These are phyloP conservation scores for Laticauda colubrina DNA, from an alignment of 2,113 vertebrate genomes.

Conservation along the genomic window DNA sequence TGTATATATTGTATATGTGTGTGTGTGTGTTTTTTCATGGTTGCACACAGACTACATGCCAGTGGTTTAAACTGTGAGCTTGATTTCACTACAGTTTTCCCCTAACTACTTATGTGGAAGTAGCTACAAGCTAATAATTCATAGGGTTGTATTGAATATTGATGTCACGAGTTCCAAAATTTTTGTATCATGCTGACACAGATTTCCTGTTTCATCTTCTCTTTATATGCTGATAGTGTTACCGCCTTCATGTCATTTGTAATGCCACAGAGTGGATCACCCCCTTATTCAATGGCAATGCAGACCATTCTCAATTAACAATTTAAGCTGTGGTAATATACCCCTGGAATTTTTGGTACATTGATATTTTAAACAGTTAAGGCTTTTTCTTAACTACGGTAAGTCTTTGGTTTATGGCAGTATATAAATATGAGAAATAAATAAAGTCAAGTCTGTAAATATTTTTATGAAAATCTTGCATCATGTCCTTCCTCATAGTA, in stretches of 20 bases:
- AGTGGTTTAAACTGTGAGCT: not conserved
- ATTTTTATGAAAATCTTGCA: not conserved
- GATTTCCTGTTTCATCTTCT: not conserved
- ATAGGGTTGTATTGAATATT: not conserved
- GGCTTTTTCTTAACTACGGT: not conserved
- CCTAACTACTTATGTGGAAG: not conserved
- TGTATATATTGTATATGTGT: not conserved
- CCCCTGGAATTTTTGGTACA: not conserved
- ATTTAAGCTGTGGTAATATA: not conserved
- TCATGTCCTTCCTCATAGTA: not conserved
- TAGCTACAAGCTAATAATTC: not conserved
- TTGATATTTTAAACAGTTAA: not conserved
- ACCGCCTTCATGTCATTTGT: not conserved
- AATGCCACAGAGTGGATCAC: not conserved
- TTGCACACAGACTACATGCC: not conserved
- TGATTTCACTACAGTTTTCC: not conserved
- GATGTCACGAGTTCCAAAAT: not conserved
- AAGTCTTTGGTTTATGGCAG: not conserved
- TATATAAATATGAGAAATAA: not conserved
- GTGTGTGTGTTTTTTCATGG: not conserved
- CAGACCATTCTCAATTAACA: not conserved
- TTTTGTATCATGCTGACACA: not conserved
- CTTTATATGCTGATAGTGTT: not conserved
- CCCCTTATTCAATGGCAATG: not conserved
- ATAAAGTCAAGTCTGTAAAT: not conserved